Base-by-base conservation (phyloP, 2,797 vertebrate species). In the Lemur catta region DNA sequence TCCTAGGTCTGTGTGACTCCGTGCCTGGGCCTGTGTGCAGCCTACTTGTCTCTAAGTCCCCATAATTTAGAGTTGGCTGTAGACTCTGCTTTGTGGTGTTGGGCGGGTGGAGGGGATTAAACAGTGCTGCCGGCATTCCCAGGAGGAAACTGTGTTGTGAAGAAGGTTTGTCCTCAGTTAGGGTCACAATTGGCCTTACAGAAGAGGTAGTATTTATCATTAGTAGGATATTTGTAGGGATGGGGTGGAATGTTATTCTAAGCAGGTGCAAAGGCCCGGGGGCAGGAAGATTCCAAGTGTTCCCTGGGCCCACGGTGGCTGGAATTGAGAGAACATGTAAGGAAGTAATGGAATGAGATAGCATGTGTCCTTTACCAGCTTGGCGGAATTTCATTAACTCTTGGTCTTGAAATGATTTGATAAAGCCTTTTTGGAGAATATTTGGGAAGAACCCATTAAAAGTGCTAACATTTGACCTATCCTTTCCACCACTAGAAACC, bases 341-440 rank as follows among this genome's bases (percentile, higher is more conserved):
- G 55, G 46, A 69, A 52, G 69, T 79, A 48, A 41, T 28, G 41
- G 50, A 61, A 46, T 38, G 33, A 78, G 48, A 24, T 9, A 38
- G 55, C 28, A 6, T 43, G 9, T n/a, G 84, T 69, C 46, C 20
- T 95, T 67, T 84, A 48, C 65, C 33, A 59, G 22, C 65, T 46
- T 91, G 78, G 85, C 50, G 91, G 89, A 63, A 79, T 84, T 84
- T 74, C 33, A 33, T 85, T 92, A 94, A n/a, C 71, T 93, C 12
- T 52, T 41, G n/a, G 22, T 91, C 69, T 85, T 91, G 33, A 46
- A 86, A 48, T 46, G 26, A 90, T 74, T 91, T 79, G 38, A 84
- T 74, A 85, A 81, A 72, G 30, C n/a, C 50, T 33, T 72, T 89
- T 89, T 67, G 65, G 50, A 96, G 69, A 48, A 30, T 46, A 20